Conservation (phyloP, 2,888 invertebrate species). For the Xylocampa areola region DNA sequence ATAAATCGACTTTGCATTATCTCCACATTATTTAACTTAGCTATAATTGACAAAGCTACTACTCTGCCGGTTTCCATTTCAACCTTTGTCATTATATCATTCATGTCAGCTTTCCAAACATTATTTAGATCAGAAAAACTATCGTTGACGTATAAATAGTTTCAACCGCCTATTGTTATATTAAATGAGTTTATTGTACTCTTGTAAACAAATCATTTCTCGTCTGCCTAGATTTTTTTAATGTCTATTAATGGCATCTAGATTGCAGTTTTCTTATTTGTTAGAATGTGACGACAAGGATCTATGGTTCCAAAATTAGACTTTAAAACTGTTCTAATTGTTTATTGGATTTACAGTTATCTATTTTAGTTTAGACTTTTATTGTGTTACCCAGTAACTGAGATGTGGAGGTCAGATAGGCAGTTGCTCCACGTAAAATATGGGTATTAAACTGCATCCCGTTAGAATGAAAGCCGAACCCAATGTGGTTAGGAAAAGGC, state of each 20-base stretch:
- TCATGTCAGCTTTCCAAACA: conserved; percentile 48
- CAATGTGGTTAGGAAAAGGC: no score
- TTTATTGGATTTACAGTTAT: no score
- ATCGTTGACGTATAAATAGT: conserved; percentile 26
- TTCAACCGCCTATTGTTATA: conserved; percentile 48
- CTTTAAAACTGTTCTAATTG: background rate
- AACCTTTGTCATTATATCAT: conserved; percentile 19
- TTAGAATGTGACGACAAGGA: conserved; percentile 3
- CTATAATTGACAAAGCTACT: conserved; percentile 5
- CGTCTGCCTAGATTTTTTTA: conserved; percentile 20
- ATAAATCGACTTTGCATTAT: background rate
- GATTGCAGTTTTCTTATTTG: conserved; percentile 23
- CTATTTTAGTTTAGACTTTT: no score
- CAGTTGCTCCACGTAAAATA: no score
- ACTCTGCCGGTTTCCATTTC: conserved; percentile 9
- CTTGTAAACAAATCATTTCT: conserved; percentile 45
- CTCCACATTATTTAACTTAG: background rate
- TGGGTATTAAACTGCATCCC: no score
- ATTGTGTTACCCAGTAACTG: no score
- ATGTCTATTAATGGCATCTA: conserved; percentile 12
- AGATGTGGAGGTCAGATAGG: no score
- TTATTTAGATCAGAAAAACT: conserved; percentile 36
- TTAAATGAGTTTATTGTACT: conserved; percentile 50
- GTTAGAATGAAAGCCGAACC: no score
- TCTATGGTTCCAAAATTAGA: background rate